Evolutionary conservation across 2,888 invertebrate species (phyloP).

Genomic region (Anoncus sp.): DNA sequence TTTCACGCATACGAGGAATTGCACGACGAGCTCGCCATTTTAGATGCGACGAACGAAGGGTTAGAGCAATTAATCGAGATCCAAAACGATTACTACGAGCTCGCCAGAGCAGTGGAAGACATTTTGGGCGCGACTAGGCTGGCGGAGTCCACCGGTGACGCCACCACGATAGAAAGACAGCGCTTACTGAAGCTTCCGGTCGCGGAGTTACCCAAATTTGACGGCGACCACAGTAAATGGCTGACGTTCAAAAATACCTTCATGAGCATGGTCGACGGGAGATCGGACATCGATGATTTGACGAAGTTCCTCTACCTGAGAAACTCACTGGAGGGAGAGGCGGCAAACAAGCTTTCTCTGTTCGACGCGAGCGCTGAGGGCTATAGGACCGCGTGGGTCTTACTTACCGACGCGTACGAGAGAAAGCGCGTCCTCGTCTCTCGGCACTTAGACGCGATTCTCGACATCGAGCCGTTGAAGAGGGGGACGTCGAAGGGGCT

Average conservation of each 20-base stretch:
- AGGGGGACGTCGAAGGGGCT: conserved; percentile 25
- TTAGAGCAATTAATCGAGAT: conserved; percentile 22
- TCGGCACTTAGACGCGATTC: conserved; percentile 45
- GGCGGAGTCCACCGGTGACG: conserved; percentile 34
- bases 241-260: conserved; percentile 52
- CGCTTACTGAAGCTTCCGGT: conserved; percentile 45
- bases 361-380: conserved; percentile 47
- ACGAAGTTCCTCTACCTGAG: conserved; percentile 56
- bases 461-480: conserved; percentile 33
- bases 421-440: conserved; percentile 55
- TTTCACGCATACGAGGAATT: conserved; percentile 36
- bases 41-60: conserved; percentile 9
- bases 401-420: conserved; percentile 43
- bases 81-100: conserved; percentile 44
- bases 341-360: conserved; percentile 45
- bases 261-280: conserved; percentile 49
- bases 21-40: conserved; percentile 27
- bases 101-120: conserved; percentile 32
- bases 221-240: conserved; percentile 59
- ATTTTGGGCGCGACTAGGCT: conserved; percentile 25
- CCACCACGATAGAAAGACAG: conserved; percentile 42
- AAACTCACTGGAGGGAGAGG: conserved; percentile 40
- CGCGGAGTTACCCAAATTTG: conserved; percentile 58
- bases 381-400: conserved; percentile 46
- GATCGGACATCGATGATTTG: conserved; percentile 50